These are phyloP conservation scores for Synergus laeviventris DNA, from an alignment of 2,888 invertebrate species.

Conservation along the genomic window DNA sequence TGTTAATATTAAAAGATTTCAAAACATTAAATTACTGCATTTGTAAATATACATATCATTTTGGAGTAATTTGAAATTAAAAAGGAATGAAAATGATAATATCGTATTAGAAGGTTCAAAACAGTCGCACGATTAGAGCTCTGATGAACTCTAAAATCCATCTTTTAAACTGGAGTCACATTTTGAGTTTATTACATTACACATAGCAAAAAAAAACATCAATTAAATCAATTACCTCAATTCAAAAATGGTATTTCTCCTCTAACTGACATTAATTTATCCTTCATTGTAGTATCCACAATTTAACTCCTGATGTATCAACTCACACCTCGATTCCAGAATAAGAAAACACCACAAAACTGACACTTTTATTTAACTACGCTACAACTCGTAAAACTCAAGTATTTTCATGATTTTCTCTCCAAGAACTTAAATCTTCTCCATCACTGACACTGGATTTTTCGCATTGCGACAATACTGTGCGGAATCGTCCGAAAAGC, in stretches of 20 bases:
- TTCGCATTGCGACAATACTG: slow-evolving; percentile 32
- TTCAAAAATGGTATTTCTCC: neutral
- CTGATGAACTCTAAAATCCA: neutral
- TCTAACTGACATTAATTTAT: neutral
- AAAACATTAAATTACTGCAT: too few relatives aligned
- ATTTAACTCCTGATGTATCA: neutral
- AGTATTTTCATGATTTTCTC: neutral
- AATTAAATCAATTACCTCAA: slow-evolving; percentile 21
- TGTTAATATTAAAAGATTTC: too few relatives aligned
- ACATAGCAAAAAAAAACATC: neutral
- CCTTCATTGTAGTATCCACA: neutral
- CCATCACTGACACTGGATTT: slow-evolving; percentile 1
- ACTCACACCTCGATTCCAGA: neutral
- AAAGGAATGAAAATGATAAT: too few relatives aligned
- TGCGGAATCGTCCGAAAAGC: slow-evolving; percentile 18
- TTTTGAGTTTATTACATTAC: neutral
- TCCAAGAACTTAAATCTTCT: neutral
- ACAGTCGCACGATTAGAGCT: neutral
- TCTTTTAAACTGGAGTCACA: neutral
- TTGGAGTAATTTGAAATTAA: too few relatives aligned
- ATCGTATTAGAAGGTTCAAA: too few relatives aligned
- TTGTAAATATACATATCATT: too few relatives aligned
- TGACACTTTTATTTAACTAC: neutral
- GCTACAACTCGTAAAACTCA: neutral
- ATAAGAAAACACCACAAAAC: neutral